These are phyloP conservation scores for Leptinotarsa lineolata DNA, from an alignment of 1,140 invertebrate species.

Conservation along the genomic window DNA sequence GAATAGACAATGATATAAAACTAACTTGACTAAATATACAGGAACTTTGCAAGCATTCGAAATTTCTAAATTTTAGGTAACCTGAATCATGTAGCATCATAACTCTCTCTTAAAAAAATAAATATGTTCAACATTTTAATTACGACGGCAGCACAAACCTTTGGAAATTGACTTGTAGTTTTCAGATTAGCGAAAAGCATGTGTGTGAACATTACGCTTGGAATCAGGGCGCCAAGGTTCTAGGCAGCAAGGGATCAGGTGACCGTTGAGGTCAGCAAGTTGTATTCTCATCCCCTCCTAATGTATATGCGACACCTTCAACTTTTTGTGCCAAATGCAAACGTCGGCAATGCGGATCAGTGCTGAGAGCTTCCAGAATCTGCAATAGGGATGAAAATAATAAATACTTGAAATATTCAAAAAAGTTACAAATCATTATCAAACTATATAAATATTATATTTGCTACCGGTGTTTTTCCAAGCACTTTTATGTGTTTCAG, in stretches of 20 bases:
- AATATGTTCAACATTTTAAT: slow-evolving; percentile 18
- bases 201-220: slow-evolving; percentile 47
- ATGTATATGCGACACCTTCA: slow-evolving; percentile 86
- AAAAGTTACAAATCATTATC: no score
- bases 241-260: slow-evolving; percentile 58
- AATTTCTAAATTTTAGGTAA: slow-evolving; percentile 11
- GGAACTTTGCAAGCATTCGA: slow-evolving; percentile 24
- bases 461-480: background rate
- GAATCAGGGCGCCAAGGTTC: slow-evolving; percentile 51
- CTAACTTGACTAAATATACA: slow-evolving; percentile 20
- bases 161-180: slow-evolving; percentile 21
- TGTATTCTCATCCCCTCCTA: slow-evolving; percentile 75
- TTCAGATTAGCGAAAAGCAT: slow-evolving; percentile 33
- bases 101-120: slow-evolving; percentile 20
- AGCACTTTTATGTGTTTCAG: background rate
- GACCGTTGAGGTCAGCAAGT: slow-evolving; percentile 62
- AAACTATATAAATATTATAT: background rate
- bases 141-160: slow-evolving; percentile 25
- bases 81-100: slow-evolving; percentile 12
- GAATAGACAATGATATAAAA: background rate
- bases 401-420: no score
- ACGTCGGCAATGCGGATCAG: slow-evolving; percentile 80
- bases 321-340: slow-evolving; percentile 86
- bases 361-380: slow-evolving; percentile 82
- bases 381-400: slow-evolving; percentile 50